Evolutionary conservation across 2,888 invertebrate genomes (phyloP), one percentile per base, ranked within the genome.

Genomic region (Netelia inedita): DNA sequence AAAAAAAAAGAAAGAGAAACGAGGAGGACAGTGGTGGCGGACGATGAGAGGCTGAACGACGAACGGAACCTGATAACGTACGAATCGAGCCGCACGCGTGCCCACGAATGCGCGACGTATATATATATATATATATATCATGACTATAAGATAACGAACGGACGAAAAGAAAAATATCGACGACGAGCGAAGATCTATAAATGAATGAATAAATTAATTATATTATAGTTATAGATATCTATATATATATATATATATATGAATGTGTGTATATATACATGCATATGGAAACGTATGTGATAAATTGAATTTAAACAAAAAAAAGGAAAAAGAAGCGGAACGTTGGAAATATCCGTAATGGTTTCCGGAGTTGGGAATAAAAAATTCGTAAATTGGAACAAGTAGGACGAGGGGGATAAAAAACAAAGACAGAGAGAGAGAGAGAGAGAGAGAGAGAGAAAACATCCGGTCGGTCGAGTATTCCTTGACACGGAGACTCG

Each of bases 61-160:
- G 35, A 41, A 61, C n/a, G 35, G 61, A 61, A 43, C 9, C 35
- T 35, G 8, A 63, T 43, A 69, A 68, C 46, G n/a, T 6, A 53
- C 43, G 19, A 55, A n/a, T 73, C 57, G 61, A 43, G 46, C 21
- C 19, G 55, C 55, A 63, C n/a, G 19, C 19, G 69, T 23, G 43
- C 35, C 50, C 35, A 66, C n/a, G 35, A 57, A 66, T 53, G 46
- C 66, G 73, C 66, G 50, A 35, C 28, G 5, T 28, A 28, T 35
- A 35, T 35, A 35, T 35, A 35, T 35, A 35, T 35, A 8, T 35
- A 35, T 5, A 71, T 71, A 82, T 71, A 82, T 82, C 43, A 74
- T 66, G 71, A 82, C 35, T 73, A 21, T 80, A 74, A 75, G 41
- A 55, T 61, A 19, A 71, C 55, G 46, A 57, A 19, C 35, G 35